Base-by-base conservation (phyloP, 2,113 vertebrate genomes). In the Periophthalmus modestus region DNA sequence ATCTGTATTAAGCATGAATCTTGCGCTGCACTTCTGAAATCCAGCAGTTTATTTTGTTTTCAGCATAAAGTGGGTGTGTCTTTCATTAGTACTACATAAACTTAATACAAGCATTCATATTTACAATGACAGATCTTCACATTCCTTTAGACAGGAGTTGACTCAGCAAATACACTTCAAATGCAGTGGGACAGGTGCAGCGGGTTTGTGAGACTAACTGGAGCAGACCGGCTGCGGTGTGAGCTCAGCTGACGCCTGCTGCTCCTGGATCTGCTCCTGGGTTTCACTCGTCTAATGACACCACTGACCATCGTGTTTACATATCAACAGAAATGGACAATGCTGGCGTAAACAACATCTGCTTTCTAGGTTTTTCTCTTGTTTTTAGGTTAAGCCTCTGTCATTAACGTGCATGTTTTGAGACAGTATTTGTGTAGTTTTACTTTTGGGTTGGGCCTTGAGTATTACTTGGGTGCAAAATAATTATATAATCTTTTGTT, bases 151-250 rank as follows among this genome's bases (percentile, higher is more conserved):
- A 36, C 23, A 34, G 57, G 23, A 28, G 57, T 24, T 59, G 57
- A 59, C 57, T 59, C 59, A 62, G 59, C 24, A 18, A 6, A 16
- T 15, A 28, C 59, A 62, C 28, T 18, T 34, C 59, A 33, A 59
- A 63, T 74, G 74, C 28, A 61, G 72, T 55, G 61, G 68, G 84
- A 82, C 84, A 81, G 80, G 81, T 87, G 54, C 36, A 73, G 78
- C 59, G 39, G 2, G 80, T 77, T 78, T 15, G 24, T 33, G 15
- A 62, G 28, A 34, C 24, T 7, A 33, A 61, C 73, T 79, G 18
- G 54, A 74, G 67, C 68, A 54, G 36, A 47, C 75, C 59, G 48
- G 69, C 39, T 28, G 23, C 5, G 0, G 1, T 80, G 58, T 81
- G 58, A 81, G 67, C 68, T 34, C 54, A 68, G 48, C 33, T 7